Conservation (phyloP, 2,113 vertebrate species). For the Falcunculus frontatus region DNA sequence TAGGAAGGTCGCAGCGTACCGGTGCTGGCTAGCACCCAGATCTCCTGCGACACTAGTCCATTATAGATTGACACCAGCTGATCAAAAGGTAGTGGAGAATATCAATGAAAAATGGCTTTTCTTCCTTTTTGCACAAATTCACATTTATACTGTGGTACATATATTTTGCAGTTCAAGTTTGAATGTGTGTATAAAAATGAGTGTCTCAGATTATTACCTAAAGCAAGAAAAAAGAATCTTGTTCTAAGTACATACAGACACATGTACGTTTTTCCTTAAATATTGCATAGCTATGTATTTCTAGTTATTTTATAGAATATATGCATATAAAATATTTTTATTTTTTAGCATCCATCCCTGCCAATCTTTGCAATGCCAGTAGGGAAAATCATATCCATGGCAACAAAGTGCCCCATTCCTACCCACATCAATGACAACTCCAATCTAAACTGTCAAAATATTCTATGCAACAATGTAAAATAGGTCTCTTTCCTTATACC, state of each 20-base stretch:
- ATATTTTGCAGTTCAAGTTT: not conserved
- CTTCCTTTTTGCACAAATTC: not conserved
- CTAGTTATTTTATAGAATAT: slow-evolving; percentile 27
- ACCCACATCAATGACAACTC: slow-evolving; percentile 72
- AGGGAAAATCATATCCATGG: slow-evolving; percentile 81
- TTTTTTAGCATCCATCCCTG: slow-evolving; percentile 64
- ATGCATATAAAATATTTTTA: slow-evolving; percentile 36
- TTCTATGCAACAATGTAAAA: slow-evolving; percentile 90
- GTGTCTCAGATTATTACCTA: not conserved
- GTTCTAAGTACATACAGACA: not conserved
- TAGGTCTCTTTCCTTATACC: slow-evolving; percentile 87
- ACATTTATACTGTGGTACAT: not conserved
- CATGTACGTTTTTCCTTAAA: not conserved
- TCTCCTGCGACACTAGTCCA: no score
- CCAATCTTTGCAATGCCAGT: slow-evolving; percentile 73
- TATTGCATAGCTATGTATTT: not conserved
- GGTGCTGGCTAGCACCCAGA: no score
- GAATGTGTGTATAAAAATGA: not conserved
- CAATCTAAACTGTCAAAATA: slow-evolving; percentile 79
- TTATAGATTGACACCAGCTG: not conserved
- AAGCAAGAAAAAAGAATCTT: not conserved
- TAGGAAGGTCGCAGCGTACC: no score
- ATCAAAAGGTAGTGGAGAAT: not conserved
- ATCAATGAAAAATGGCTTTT: not conserved
- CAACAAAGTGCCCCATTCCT: slow-evolving; percentile 74